phyloP scores from a whole-genome alignment of 2,113 vertebrate species.

The Rousettus leschenaultii region DNA sequence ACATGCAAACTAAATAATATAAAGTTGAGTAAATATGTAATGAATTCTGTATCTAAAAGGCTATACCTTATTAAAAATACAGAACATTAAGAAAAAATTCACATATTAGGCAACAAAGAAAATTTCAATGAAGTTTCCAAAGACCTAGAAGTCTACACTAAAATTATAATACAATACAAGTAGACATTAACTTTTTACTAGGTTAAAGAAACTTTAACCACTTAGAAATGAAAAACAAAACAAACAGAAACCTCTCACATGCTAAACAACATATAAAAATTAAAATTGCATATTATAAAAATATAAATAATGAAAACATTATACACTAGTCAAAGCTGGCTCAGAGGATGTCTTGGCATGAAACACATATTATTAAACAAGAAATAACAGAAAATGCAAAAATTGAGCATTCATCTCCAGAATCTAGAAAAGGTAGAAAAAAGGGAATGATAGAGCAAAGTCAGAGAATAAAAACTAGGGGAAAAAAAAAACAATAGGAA shows the following conservation, averaged over 20 bases:
- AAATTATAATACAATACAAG: not conserved
- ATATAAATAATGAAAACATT: constrained; percentile 6
- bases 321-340: not conserved
- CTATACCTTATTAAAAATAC: not conserved
- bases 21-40: not conserved
- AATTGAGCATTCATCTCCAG: not conserved
- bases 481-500: not conserved
- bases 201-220: not conserved
- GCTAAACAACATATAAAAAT: not conserved
- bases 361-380: not conserved
- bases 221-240: constrained; percentile 10
- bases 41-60: constrained; percentile 13
- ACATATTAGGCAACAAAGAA: not conserved
- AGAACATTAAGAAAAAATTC: not conserved
- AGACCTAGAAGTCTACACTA: not conserved
- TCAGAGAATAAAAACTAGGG: not conserved
- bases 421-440: not conserved
- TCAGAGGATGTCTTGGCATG: not conserved
- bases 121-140: not conserved
- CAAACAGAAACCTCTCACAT: not conserved
- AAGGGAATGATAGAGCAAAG: not conserved
- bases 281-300: not conserved
- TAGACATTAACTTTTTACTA: not conserved
- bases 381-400: not conserved
- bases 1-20: not conserved